Percentiles rank a stretch among this genome's conserved stretches.
Evolutionary conservation across 2,797 vertebrate species (phyloP).

Genomic region (Liparis tanakae): DNA sequence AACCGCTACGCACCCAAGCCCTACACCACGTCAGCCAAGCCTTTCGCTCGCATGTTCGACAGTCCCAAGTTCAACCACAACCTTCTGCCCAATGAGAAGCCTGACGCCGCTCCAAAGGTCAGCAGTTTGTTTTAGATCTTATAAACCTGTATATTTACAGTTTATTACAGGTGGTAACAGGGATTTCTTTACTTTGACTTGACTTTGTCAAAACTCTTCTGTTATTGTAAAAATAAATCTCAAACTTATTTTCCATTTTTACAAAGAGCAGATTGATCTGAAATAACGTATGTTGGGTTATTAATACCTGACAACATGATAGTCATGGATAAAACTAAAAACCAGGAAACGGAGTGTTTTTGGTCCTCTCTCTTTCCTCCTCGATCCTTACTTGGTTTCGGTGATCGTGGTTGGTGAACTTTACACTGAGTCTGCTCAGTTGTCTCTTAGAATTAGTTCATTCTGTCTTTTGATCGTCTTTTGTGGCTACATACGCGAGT

Average conservation of each 20-base stretch:
- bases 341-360: background rate
- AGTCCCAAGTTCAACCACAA: conserved; percentile 99
- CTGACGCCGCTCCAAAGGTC: conserved; percentile 74
- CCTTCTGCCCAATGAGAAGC: conserved; percentile 90
- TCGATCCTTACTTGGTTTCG: background rate
- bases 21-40: conserved; percentile 88
- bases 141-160: background rate
- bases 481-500: background rate
- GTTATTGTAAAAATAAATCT: background rate
- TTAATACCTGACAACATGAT: background rate
- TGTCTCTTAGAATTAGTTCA: background rate
- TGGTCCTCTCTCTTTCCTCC: background rate
- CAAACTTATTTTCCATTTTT: background rate
- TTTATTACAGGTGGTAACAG: background rate
- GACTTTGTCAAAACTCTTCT: background rate
- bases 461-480: background rate
- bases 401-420: background rate
- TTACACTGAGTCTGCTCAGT: background rate
- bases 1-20: conserved; percentile 90
- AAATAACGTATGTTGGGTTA: background rate
- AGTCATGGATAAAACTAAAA: background rate
- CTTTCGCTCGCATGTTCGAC: conserved; percentile 96
- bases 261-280: background rate
- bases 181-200: background rate
- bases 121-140: conserved; percentile 5